These are phyloP conservation scores for Nomada ferruginata DNA, from an alignment of 2,888 invertebrate species.

Conservation along the genomic window DNA sequence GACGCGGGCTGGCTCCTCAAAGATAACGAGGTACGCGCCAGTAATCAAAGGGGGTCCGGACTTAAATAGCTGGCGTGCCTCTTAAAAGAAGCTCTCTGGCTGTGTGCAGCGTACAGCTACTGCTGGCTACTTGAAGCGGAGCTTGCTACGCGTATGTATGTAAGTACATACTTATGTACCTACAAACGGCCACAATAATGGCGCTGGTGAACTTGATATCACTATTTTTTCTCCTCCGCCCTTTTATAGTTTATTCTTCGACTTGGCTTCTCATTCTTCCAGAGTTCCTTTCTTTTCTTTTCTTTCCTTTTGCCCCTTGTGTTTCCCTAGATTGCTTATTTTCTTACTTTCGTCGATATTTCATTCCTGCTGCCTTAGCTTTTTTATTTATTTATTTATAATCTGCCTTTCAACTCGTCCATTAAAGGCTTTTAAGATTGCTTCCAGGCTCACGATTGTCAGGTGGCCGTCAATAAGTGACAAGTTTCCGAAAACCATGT, in stretches of 20 bases:
- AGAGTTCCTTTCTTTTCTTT: too few species aligned
- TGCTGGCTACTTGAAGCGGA: conserved; percentile 8
- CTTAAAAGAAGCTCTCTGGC: conserved; percentile 60
- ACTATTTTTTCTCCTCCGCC: too few species aligned
- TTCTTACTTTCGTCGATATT: too few species aligned
- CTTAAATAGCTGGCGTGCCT: conserved; percentile 61
- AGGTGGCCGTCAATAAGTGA: too few species aligned
- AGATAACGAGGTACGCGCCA: conserved; percentile 74
- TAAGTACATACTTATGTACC: conserved; percentile 16
- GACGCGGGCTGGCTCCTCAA: conserved; percentile 57
- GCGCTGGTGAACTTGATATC: conserved; percentile 17
- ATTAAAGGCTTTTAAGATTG: too few species aligned
- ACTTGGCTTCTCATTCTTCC: neutral
- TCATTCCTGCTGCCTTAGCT: too few species aligned
- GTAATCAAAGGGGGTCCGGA: conserved; percentile 72
- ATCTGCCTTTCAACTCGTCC: too few species aligned
- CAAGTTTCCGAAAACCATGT: too few species aligned
- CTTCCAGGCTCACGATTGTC: too few species aligned
- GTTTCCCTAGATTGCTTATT: too few species aligned
- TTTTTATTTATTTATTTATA: too few species aligned
- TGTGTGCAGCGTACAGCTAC: conserved; percentile 32
- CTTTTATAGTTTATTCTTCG: neutral
- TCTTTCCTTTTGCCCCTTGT: too few species aligned
- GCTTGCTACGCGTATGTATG: neutral
- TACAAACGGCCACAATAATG: conserved; percentile 31